These are phyloP conservation scores for Lepidocyrtoides sp. DNA, from an alignment of 2,888 invertebrate species.

Conservation along the genomic window DNA sequence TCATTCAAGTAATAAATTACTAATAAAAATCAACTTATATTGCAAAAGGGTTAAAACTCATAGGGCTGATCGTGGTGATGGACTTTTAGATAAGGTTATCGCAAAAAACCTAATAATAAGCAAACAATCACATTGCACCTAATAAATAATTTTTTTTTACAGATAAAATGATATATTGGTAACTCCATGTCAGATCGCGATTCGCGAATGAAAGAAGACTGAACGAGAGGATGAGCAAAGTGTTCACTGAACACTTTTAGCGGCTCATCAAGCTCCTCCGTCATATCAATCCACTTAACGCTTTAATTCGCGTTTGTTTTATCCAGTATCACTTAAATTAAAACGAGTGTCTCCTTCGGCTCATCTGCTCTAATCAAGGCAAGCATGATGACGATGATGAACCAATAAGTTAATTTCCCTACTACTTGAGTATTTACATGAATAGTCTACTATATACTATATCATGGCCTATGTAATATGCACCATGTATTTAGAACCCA, in stretches of 20 bases:
- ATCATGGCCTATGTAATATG: background rate
- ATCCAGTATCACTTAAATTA: conserved; percentile 44
- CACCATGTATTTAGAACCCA: background rate
- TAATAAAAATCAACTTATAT: conserved; percentile 13
- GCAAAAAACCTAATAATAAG: conserved; percentile 16
- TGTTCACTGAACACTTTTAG: conserved; percentile 10
- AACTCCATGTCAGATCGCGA: background rate
- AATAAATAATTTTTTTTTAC: background rate
- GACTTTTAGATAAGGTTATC: conserved; percentile 4
- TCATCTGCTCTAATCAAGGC: conserved; percentile 54
- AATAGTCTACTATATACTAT: background rate
- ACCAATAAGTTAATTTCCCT: conserved; percentile 37
- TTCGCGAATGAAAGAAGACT: conserved; percentile 6
- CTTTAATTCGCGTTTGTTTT: conserved; percentile 42
- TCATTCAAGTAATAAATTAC: conserved; percentile 36
- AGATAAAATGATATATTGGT: background rate
- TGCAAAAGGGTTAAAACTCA: too few relatives aligned
- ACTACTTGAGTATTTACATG: background rate
- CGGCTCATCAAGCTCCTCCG: background rate
- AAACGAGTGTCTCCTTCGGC: conserved; percentile 53
- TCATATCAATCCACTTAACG: conserved; percentile 39
- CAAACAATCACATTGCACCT: conserved; percentile 50
- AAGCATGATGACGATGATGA: conserved; percentile 42
- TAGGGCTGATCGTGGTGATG: background rate
- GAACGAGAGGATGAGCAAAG: background rate